A percentile compares a stretch with the other conserved stretches of the same genome.
Conservation (phyloP, 2,888 invertebrate species). For the Brenthis daphne region DNA sequence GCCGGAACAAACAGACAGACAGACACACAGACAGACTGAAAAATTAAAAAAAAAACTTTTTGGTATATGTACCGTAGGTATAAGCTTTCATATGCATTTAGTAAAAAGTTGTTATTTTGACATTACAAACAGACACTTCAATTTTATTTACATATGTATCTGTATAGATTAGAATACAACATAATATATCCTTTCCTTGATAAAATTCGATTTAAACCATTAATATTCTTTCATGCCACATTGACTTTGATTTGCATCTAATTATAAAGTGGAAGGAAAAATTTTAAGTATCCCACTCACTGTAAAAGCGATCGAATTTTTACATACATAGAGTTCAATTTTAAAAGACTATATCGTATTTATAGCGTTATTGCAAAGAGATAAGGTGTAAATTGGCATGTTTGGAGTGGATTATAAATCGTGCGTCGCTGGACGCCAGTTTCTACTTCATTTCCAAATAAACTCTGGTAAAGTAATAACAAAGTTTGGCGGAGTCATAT, state of each 20-base stretch:
- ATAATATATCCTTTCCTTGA: background rate
- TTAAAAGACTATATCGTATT: conserved; percentile 1
- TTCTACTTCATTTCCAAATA: conserved; percentile 74
- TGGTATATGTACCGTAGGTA: too few relatives aligned
- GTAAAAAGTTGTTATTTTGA: too few relatives aligned
- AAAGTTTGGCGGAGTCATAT: conserved; percentile 68
- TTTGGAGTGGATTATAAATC: conserved; percentile 56
- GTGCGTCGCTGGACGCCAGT: conserved; percentile 63
- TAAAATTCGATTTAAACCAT: conserved; percentile 13
- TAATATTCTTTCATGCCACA: conserved; percentile 27
- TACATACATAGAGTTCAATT: conserved; percentile 21
- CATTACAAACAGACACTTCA: too few relatives aligned
- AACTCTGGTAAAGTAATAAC: conserved; percentile 71
- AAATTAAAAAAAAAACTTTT: too few relatives aligned
- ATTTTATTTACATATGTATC: too few relatives aligned
- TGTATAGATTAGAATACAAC: too few relatives aligned
- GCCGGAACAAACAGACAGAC: too few relatives aligned
- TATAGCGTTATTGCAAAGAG: conserved; percentile 34
- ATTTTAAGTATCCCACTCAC: conserved; percentile 2
- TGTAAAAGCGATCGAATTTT: conserved; percentile 10
- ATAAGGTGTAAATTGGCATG: conserved; percentile 49
- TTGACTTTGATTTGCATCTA: conserved; percentile 36
- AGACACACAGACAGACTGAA: too few relatives aligned
- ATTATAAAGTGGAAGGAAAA: conserved; percentile 34
- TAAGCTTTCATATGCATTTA: too few relatives aligned